Conservation (phyloP, 2,113 vertebrate species). For the Rhabdomys dilectus region DNA sequence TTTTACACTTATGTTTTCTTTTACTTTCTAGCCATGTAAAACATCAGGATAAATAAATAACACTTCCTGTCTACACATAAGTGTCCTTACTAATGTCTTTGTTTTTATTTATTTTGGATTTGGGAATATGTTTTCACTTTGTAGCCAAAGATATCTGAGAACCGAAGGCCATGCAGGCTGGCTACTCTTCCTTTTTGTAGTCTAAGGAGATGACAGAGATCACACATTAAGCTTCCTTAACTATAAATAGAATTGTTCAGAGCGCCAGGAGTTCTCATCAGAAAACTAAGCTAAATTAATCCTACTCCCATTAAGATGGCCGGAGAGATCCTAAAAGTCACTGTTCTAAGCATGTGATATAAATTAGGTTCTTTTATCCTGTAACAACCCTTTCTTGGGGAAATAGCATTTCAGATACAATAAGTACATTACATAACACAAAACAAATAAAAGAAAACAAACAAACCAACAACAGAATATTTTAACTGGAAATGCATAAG, state of each 20-base stretch:
- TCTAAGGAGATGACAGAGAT: neutral
- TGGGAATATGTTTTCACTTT: neutral
- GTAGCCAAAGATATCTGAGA: neutral
- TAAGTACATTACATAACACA: neutral
- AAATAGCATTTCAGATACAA: neutral
- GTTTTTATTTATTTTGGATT: neutral
- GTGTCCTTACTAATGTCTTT: neutral
- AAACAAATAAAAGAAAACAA: neutral
- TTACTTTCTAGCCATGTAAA: slow-evolving; percentile 36
- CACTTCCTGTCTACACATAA: neutral
- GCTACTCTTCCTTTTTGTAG: neutral
- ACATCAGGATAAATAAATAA: slow-evolving; percentile 20
- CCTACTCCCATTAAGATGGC: neutral
- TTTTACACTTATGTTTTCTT: slow-evolving; percentile 42
- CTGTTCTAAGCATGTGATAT: neutral
- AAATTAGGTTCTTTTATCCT: neutral
- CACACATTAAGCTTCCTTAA: neutral
- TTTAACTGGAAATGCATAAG: neutral
- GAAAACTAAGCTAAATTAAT: neutral
- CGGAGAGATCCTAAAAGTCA: neutral
- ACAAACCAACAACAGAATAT: neutral
- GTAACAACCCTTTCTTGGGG: neutral
- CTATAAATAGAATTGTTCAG: neutral
- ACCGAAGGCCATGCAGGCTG: neutral
- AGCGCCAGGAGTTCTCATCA: no score